Evolutionary conservation across 2,888 invertebrate genomes (phyloP), one percentile per base, ranked within the genome.

Genomic region (Aphelenchoides bicaudatus): DNA sequence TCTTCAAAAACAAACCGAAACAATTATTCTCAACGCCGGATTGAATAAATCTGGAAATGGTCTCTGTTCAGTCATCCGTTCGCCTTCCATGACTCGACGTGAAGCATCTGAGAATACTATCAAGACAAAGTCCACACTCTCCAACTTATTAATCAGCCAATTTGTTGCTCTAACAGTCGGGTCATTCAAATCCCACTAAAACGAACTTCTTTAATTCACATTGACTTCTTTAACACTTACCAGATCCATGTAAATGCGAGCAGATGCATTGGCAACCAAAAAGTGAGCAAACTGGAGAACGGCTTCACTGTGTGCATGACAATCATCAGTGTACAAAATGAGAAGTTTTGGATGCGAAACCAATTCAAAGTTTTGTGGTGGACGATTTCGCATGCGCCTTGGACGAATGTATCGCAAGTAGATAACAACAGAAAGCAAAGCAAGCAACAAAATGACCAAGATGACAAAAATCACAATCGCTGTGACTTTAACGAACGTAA

Each of bases 291-390:
- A 43, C 23, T 57, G 49, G 13, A 39, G 28, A n/a, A 69, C 70
- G n/a, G 58, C 65, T 6, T 59, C 34, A n/a, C 57, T 59, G 56
- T 75, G 75, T 48, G 58, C 54, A 10, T 56, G 60, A 38, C 63
- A 67, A 47, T 75, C 75, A 58, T 74, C 70, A 21, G 71, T 66
- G 59, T 75, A 75, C n/a, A 75, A 51, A 4, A 75, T 31, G 16
- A 70, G 61, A 8, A 64, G 61, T 16, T 37, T 52, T n/a, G 70
- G 70, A 5, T 56, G 58, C 13, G 29, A 56, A 52, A 58, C 39
- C 39, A 67, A 48, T 28, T 69, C 67, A 21, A 67, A 30, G 27
- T 29, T 51, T 27, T 58, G 59, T 1, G 69, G 52, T 8, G 68
- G 67, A 2, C 51, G 53, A 13, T 65, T 49, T 2, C 27, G 28